phyloP scores from a whole-genome alignment of 2,113 vertebrate species.

The Cercocebus atys region DNA sequence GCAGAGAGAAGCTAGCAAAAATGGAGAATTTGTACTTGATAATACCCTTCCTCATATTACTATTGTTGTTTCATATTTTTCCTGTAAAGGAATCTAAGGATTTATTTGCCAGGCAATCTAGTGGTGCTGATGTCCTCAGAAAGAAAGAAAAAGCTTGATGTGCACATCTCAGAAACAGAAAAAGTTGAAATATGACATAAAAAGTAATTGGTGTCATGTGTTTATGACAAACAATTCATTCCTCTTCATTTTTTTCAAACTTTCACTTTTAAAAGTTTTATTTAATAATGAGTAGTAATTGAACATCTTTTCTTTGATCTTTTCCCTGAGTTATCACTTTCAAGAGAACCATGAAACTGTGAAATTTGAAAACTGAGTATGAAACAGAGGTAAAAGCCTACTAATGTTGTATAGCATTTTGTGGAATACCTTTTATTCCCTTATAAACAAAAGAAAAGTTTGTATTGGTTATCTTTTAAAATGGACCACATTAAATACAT shows the following conservation, averaged over 20 bases:
- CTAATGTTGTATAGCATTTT: neutral
- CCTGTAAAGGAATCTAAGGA: neutral
- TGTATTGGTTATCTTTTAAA: neutral
- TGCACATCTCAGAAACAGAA: neutral
- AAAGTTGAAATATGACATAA: neutral
- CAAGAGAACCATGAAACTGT: conserved; percentile 46
- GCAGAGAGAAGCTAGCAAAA: neutral
- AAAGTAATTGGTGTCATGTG: neutral
- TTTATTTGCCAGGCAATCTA: neutral
- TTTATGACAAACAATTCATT: conserved; percentile 36
- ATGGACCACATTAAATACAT: neutral
- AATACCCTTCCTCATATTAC: neutral
- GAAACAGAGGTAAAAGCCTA: neutral
- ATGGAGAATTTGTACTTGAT: neutral
- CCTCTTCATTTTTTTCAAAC: neutral
- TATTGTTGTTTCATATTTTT: neutral
- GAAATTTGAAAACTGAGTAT: conserved; percentile 39
- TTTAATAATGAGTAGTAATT: conserved; percentile 44
- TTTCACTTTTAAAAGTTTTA: conserved; percentile 54
- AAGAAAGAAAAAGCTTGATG: neutral
- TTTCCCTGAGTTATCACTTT: conserved; percentile 36
- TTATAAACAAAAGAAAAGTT: neutral
- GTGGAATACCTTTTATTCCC: neutral
- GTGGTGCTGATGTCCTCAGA: neutral
- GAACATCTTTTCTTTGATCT: conserved; percentile 59